Base-by-base conservation (phyloP, 2,888 invertebrate species). In the Eupithecia insigniata region DNA sequence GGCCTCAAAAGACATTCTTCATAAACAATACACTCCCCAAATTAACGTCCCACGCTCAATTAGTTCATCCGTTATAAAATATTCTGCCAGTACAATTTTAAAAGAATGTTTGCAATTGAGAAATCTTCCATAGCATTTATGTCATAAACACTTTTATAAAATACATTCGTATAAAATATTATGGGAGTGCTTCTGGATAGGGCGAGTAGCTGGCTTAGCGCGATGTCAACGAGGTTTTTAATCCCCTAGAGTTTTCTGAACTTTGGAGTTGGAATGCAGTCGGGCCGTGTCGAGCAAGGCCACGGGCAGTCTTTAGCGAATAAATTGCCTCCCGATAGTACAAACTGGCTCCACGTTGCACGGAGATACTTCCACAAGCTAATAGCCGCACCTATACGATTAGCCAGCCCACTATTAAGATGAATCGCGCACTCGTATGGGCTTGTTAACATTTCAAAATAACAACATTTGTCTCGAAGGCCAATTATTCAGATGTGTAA, bases 311-410 rank as follows among this genome's bases (percentile, higher is more conserved):
- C 90, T 89, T 89, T 89, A 90, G 88, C 87, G 88, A 89, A 91
- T 92, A 93, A 92, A 92, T 91, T 90, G 90, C 90, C 75, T 81
- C 85, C 82, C 84, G 87, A 86, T 87, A 89, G 89, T 75, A 90
- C 91, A 87, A 79, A 79, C 79, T 72, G 89, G 92, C 87, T 90
- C 76, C 78, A 82, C 80, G 75, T 79, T 61, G 60, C 84, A 83
- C 82, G 34, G 39, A 71, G 85, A 84, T 81, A 84, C 85, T 84
- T 81, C 82, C 82, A 79, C 80, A 75, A 83, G 85, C 86, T 89
- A 89, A 89, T 90, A 87, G 86, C 86, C 87, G 87, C n/a, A n/a
- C n/a, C n/a, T 86, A 89, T 89, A 88, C 85, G 85, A 90, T 90
- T 90, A 90, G 85, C 84, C 78, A 76, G 81, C 83, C 85, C 84